Evolutionary conservation across 2,888 invertebrate species (phyloP), one percentile per base, ranked within the genome.

Genomic region (Papilio demoleus): DNA sequence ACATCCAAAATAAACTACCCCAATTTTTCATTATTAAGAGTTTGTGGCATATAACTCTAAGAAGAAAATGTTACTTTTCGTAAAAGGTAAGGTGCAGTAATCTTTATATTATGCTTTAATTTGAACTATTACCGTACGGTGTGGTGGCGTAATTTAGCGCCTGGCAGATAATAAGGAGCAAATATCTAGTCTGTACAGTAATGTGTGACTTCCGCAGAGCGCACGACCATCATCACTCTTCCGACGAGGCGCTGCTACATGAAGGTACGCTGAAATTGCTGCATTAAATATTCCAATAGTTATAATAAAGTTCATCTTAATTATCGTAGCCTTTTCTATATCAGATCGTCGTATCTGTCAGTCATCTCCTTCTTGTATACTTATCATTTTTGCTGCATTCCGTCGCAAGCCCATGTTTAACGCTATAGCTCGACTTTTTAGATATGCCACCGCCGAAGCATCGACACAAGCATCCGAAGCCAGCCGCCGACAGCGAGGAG

Each of bases 381-480:
- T n/a, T 38, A 38, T 38, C 38, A 14, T 14, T 38, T 12, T 14
- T 38, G 38, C 38, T 14, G 38, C 38, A 38, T 12, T 14, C 36
- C 9, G 12, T 36, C 36, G 9, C 36, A 12, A 36, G 36, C 11
- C 36, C 12, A 11, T n/a, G 5, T n/a, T n/a, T n/a, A 40, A 19
- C 11, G n/a, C 3, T 0, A 4, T 4, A 12, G 22, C 19, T 12
- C 17, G 4, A 47, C 22, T 6, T 47, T 47, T 19, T 22, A 47
- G 47, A 47, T 4, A 19, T 47, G 17, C 9, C 42, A 45, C 42
- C 47, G 6, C 9, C 11, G 47, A 47, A 47, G 22, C 47, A 4
- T 19, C 80, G 4, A 75, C 87, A 3, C 88, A 86, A 68, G 79
- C 76, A 1, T 81, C 79, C 40, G 79, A 78, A 2, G 62, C 72